Base-by-base conservation (phyloP, 1,140 invertebrate genomes). In the Drosophila kanapiae region DNA sequence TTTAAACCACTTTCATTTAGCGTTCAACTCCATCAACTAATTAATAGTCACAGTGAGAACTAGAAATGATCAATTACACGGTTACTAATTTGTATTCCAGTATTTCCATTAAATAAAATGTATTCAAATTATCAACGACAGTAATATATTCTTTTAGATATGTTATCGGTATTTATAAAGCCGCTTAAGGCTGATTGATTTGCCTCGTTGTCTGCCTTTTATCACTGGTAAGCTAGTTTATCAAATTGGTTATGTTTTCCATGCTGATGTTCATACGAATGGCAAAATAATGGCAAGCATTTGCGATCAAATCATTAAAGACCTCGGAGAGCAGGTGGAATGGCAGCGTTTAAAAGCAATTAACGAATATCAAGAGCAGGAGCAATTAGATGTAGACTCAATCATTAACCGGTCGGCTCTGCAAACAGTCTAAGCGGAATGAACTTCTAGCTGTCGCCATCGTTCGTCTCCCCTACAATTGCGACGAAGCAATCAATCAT, bases 401-500 rank as follows among this genome's bases (percentile, higher is more conserved):
- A 40, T 58, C 64, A 69, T 69, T 58, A 71, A 71, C 69, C 51
- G 65, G 51, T 57, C 48, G 65, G 8, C 14, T 49, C 48, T 58
- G 29, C 57, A 57, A 35, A 49, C 40, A 35, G 16, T 23, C 33
- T 71, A 47, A 69, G 11, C 29, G 40, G 64, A 38, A 35, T 57
- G 29, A 71, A 40, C 64, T 56, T 71, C 27, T 48, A 54, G 63
- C 27, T 57, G 63, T 67, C 49, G n/a, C 38, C 29, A 40, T 68
- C 33, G n/a, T 16, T 68, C 33, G n/a, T 16, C 27, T 37, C 10
- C 27, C 37, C 14, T 10, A 23, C 45, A 38, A 68, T 62, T 63
- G 42, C 47, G 47, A 43, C 37, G 7, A 40, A 71, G 51, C 65
- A 57, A 72, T 49, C 27, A 72, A 70, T 71, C 64, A 69, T 71